Conservation (phyloP, 1,140 invertebrate genomes). For the Cardiocondyla obscurior region DNA sequence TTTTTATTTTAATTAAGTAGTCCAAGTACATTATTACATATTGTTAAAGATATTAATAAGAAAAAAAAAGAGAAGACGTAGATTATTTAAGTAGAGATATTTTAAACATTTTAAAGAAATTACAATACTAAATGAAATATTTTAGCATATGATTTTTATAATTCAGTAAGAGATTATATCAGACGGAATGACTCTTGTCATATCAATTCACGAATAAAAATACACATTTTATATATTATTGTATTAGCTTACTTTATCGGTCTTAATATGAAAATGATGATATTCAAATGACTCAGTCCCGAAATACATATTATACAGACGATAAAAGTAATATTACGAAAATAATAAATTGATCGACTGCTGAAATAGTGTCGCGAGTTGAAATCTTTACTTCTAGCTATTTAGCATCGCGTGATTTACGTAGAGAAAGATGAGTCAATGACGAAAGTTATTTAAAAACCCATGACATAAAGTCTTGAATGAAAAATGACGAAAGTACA, state of each 20-base stretch:
- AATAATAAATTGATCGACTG: slow-evolving; percentile 17
- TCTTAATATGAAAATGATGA: slow-evolving; percentile 56
- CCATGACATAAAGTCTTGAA: slow-evolving; percentile 21
- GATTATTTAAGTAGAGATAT: neutral
- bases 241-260: slow-evolving; percentile 48
- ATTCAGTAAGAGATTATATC: neutral
- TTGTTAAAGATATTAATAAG: neutral
- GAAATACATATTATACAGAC: slow-evolving; percentile 23
- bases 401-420: neutral
- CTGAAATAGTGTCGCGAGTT: neutral
- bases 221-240: neutral
- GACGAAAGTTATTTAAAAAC: slow-evolving; percentile 10
- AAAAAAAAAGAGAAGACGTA: neutral
- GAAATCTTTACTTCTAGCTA: neutral
- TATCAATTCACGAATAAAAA: slow-evolving; percentile 7
- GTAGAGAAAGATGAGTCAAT: slow-evolving; percentile 18
- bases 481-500: neutral
- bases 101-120: too few species aligned
- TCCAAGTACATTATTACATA: neutral
- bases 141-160: neutral
- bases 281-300: slow-evolving; percentile 45
- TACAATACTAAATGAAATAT: neutral
- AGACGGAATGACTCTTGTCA: neutral
- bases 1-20: neutral
- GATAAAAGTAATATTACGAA: slow-evolving; percentile 49